Conservation (phyloP, 2,888 invertebrate genomes). For the Sphaerophoria taeniata region DNA sequence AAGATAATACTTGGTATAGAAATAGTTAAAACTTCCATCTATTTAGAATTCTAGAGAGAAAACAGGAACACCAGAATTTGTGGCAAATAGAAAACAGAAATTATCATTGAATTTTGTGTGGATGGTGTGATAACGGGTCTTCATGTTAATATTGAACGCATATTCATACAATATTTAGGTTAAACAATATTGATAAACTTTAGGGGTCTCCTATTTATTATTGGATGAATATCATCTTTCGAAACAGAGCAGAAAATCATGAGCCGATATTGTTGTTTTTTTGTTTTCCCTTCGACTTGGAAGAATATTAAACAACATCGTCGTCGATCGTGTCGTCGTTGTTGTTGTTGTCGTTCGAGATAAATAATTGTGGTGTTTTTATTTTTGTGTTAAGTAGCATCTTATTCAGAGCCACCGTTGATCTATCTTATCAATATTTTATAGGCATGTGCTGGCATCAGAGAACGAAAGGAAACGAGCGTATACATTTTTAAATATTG, state of each 20-base stretch:
- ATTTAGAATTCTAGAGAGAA: constrained; percentile 39
- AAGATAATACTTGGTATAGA: constrained; percentile 63
- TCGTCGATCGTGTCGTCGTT: not conserved
- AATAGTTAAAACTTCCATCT: constrained; percentile 71
- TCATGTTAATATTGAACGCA: constrained; percentile 42
- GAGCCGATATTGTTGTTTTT: constrained; percentile 44
- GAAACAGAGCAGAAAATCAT: constrained; percentile 65
- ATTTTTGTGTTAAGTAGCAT: constrained; percentile 44
- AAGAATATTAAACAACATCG: constrained; percentile 50
- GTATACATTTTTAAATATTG: constrained; percentile 45
- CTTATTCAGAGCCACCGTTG: constrained; percentile 40
- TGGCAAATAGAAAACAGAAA: constrained; percentile 37
- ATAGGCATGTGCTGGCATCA: constrained; percentile 36
- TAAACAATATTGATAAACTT: constrained; percentile 75
- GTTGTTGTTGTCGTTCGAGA: constrained; percentile 23
- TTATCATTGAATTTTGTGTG: constrained; percentile 61
- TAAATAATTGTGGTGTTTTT: constrained; percentile 48
- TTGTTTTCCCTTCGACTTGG: constrained; percentile 35
- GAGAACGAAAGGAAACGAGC: not conserved
- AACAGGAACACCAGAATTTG: constrained; percentile 26
- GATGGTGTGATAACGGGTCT: constrained; percentile 46
- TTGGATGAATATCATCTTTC: constrained; percentile 72
- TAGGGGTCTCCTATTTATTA: constrained; percentile 75
- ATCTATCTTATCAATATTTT: constrained; percentile 55
- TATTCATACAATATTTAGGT: constrained; percentile 72